Base-by-base conservation (phyloP, 92 coral and sea anemone genomes). In the Bergia puertoricense region DNA sequence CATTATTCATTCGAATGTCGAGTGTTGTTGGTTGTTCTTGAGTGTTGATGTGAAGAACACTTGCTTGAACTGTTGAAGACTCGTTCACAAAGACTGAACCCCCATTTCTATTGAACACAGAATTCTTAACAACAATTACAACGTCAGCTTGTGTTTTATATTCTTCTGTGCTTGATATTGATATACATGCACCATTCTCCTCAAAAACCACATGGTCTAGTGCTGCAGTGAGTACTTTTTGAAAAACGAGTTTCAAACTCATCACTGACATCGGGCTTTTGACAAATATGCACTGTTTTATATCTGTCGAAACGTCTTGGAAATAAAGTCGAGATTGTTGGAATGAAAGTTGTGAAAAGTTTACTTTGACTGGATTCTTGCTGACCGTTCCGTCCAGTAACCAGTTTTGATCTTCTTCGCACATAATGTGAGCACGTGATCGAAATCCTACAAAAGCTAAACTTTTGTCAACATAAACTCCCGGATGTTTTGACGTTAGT, bases 341-440 rank as follows among this genome's bases (percentile, higher is more conserved):
- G 75, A 89, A 89, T 11, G 67, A n/a, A 16, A 89, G 92, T 42
- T 77, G 89, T 48, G 85, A 79, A 39, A 89, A 77, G 74, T 77
- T 38, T 36, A 86, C 82, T 23, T 77, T 41, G 23, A 76, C 44
- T 14, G 85, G 73, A 41, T 8, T 36, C 45, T 10, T 6, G 67
- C 44, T 54, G 38, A 36, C 8, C 40, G 88, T 37, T 66, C 91
- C 91, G 80, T 84, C 59, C n/a, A 89, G 67, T 9, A 83, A 4
- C 91, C 91, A 89, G 59, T 77, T 46, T 11, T 77, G 77, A 37
- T 81, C 79, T 38, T 69, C 46, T 72, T 75, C 74, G 54, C 91
- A 88, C 62, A 36, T 39, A 71, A 88, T 81, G 44, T 88, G 74
- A 81, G 81, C 91, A 81, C 65, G 91, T 81, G 91, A 81, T 22